Evolutionary conservation across 2,888 invertebrate species (phyloP), one percentile per base, ranked within the genome.

Genomic region (Fragum sueziense): DNA sequence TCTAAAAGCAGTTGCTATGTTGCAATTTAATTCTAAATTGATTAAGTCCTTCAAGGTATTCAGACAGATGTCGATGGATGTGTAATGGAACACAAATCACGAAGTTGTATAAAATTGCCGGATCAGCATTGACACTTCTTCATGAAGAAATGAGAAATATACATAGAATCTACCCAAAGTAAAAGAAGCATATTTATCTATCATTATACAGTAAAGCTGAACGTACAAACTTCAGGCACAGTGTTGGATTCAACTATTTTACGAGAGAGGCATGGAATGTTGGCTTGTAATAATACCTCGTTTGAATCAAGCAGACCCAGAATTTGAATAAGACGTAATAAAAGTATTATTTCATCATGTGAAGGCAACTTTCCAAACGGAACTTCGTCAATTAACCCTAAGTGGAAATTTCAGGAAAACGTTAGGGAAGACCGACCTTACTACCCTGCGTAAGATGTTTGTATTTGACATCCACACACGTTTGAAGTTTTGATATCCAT

Each of bases 191-290:
- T 59, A 20, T 76, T 2, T 34, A 74, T 31, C 47, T 80, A 31
- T 33, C 76, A 34, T 1, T n/a, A 41, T 80, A 74, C 67, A 51
- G 67, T n/a, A 69, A 59, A 73, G 29, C 33, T 33, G 54, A 80
- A 52, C 47, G 69, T 17, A 34, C 51, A 14, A 80, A 47, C 27
- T 80, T 80, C 34, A 59, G 51, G 7, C 33, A 74, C 25, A 51
- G 31, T n/a, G 54, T 80, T n/a, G 80, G 80, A 62, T 71, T 61
- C 76, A 80, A 22, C 33, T 80, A 17, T 80, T 77, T 61, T 74
- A 80, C 51, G 74, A 70, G 52, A 31, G 37, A 22, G 80, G 80
- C 27, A 69, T 57, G 68, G 74, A 68, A 69, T 59, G 74, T 52
- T 69, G 69, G 70, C 9, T 77, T 17, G 77, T 61, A 59, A n/a